Evolutionary conservation across 2,888 invertebrate species (phyloP).

Genomic region (Acleris literana): DNA sequence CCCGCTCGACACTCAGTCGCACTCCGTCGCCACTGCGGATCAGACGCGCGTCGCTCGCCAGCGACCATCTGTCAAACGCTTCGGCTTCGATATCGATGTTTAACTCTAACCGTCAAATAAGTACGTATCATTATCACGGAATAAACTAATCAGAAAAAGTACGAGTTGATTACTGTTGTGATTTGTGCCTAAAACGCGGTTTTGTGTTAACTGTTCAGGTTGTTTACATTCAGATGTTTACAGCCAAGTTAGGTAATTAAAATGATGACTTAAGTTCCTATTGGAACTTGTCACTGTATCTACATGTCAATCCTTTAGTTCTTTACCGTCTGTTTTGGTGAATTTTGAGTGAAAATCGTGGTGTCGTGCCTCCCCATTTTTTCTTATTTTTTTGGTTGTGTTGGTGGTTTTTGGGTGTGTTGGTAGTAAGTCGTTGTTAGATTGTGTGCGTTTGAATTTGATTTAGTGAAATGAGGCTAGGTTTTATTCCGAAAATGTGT

Average conservation of each 20-base stretch:
- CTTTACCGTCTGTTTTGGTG: conserved; percentile 15
- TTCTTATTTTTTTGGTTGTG: conserved; percentile 12
- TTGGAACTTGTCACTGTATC: conserved; percentile 3
- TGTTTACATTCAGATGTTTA: conserved; percentile 77
- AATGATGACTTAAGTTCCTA: conserved; percentile 33
- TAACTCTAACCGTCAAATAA: conserved; percentile 58
- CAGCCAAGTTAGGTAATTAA: conserved; percentile 45
- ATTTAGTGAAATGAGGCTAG: conserved; percentile 42
- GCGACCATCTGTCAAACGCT: conserved; percentile 67
- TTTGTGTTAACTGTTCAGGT: conserved; percentile 43
- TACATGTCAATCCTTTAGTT: neutral
- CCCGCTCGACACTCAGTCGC: conserved; percentile 75
- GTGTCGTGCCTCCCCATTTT: conserved; percentile 8
- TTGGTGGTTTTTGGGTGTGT: conserved; percentile 4
- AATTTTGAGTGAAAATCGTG: conserved; percentile 20
- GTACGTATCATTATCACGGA: conserved; percentile 60
- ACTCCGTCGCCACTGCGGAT: conserved; percentile 64
- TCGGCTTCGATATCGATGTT: conserved; percentile 73
- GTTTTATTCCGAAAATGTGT: conserved; percentile 74
- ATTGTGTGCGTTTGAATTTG: conserved; percentile 25
- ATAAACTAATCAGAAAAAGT: neutral
- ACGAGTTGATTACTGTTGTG: neutral
- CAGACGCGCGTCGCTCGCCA: conserved; percentile 52
- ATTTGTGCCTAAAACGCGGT: neutral
- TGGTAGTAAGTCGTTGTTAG: conserved; percentile 11